Evolutionary conservation across 1,140 invertebrate genomes (phyloP).

Genomic region (Drosophila insularis): DNA sequence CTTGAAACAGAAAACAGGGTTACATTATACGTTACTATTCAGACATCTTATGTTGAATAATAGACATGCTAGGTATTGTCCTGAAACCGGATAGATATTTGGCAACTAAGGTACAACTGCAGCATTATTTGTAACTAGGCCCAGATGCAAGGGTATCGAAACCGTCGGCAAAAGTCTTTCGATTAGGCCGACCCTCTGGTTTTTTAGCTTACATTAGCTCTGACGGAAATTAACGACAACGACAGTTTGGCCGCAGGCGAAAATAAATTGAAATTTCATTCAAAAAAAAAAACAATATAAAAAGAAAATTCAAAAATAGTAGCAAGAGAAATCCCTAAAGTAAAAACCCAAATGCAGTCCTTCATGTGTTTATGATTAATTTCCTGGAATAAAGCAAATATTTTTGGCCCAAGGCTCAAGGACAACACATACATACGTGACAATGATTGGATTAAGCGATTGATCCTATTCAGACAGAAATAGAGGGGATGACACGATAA

Average conservation of each 20-base stretch:
- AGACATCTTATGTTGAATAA: too few relatives aligned
- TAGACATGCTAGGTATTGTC: too few relatives aligned
- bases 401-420: conserved; percentile 22
- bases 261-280: conserved; percentile 78
- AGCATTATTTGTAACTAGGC: too few relatives aligned
- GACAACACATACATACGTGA: conserved; percentile 59
- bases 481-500: too few relatives aligned
- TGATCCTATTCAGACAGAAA: too few relatives aligned
- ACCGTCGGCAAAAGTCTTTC: too few relatives aligned
- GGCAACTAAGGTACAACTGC: too few relatives aligned
- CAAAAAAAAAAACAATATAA: conserved; percentile 26
- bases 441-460: conserved; percentile 73
- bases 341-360: conserved; percentile 53
- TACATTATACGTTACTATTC: too few relatives aligned
- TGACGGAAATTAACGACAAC: conserved; percentile 73
- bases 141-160: too few relatives aligned
- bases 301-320: neutral
- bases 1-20: neutral
- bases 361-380: conserved; percentile 75
- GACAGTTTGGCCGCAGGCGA: conserved; percentile 62
- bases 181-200: neutral
- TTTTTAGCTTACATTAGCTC: conserved; percentile 12
- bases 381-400: conserved; percentile 70
- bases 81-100: too few relatives aligned
- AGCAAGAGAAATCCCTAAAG: neutral